These are phyloP conservation scores for Aramus guarauna DNA, from an alignment of 2,113 vertebrate species.

Conservation along the genomic window DNA sequence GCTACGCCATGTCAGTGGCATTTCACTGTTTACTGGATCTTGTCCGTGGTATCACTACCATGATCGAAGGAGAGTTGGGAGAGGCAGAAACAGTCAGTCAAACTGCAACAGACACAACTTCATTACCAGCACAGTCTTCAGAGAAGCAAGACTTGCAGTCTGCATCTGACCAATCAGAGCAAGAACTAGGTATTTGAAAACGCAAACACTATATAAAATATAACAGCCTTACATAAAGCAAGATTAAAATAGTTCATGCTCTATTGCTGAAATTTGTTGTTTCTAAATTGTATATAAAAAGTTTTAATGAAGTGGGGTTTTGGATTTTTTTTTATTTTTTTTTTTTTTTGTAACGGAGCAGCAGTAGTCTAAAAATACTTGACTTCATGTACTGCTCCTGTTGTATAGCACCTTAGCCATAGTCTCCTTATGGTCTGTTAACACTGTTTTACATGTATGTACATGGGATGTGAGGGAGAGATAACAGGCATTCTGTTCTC, in stretches of 20 bases:
- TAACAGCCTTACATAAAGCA: not conserved
- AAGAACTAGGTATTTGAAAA: slow-evolving; percentile 80
- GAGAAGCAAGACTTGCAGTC: slow-evolving; percentile 69
- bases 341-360: not conserved
- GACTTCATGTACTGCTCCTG: not conserved
- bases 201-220: not conserved
- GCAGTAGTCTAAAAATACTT: not conserved
- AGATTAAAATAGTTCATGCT: not conserved
- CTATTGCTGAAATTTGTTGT: not conserved
- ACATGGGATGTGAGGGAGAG: not conserved
- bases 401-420: not conserved
- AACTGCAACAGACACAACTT: slow-evolving; percentile 57
- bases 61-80: slow-evolving; percentile 93
- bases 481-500: not conserved
- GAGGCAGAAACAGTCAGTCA: slow-evolving; percentile 72
- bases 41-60: slow-evolving; percentile 93
- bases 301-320: not conserved
- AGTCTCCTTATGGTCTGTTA: not conserved
- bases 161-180: slow-evolving; percentile 71
- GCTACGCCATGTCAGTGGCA: slow-evolving; percentile 98
- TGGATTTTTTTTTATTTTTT: not conserved
- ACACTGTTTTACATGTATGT: not conserved
- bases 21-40: slow-evolving; percentile 96
- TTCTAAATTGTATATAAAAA: not conserved
- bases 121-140: slow-evolving; percentile 60